Conservation (phyloP, 2,888 invertebrate species). For the Diplolepis rosae region DNA sequence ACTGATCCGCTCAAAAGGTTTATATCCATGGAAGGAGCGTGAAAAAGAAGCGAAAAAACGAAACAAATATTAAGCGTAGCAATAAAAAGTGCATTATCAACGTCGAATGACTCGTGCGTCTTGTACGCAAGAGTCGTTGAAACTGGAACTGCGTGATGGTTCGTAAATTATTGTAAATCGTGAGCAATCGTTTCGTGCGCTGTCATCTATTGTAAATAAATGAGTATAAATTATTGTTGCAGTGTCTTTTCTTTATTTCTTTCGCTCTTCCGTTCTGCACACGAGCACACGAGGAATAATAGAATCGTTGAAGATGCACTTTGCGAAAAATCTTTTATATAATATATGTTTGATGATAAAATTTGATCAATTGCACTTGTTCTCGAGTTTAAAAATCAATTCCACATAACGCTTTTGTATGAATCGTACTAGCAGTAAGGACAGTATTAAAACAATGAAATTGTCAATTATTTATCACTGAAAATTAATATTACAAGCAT, state of each 20-base stretch:
- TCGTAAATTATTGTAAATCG: conserved; percentile 39
- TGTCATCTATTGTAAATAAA: conserved; percentile 59
- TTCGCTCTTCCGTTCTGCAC: conserved; percentile 6
- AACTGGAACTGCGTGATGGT: conserved; percentile 37
- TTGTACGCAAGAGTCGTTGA: conserved; percentile 32
- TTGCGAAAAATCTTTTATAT: not conserved
- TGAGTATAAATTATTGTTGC: conserved; percentile 57
- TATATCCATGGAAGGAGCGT: conserved; percentile 36
- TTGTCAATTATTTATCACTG: conserved; percentile 23
- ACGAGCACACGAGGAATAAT: not conserved
- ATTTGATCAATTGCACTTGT: conserved; percentile 15
- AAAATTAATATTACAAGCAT: not conserved
- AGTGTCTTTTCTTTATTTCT: conserved; percentile 45
- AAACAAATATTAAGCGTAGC: conserved; percentile 25
- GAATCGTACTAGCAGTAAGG: not conserved
- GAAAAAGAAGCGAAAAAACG: conserved; percentile 38
- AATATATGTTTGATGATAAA: not conserved
- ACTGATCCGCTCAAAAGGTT: conserved; percentile 52
- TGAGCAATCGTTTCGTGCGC: conserved; percentile 37
- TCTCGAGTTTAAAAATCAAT: conserved; percentile 1
- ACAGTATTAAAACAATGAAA: not conserved
- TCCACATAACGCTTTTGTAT: not conserved
- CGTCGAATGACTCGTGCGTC: conserved; percentile 48
- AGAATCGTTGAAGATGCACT: conserved; percentile 4
- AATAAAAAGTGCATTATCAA: conserved; percentile 57